Evolutionary conservation across 2,113 vertebrate genomes (phyloP).

Genomic region (Malaclemys terrapin): DNA sequence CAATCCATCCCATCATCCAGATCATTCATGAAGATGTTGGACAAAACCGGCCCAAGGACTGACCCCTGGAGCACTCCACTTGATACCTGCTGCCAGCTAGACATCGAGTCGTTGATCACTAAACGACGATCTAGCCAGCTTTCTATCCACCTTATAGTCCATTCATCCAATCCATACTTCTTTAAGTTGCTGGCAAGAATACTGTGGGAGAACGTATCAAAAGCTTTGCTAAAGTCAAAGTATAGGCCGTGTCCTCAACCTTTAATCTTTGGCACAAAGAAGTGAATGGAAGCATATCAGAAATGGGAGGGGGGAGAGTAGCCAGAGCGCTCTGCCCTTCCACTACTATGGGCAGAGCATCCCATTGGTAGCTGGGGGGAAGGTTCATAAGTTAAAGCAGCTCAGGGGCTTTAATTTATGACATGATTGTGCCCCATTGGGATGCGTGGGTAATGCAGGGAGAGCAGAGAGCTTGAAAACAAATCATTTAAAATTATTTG

Average conservation of each 20-base stretch:
- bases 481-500: not conserved
- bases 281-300: not conserved
- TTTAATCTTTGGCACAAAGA: not conserved
- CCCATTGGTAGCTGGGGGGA: not conserved
- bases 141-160: too few relatives aligned
- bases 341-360: not conserved
- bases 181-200: too few relatives aligned
- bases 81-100: too few relatives aligned
- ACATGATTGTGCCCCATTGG: not conserved
- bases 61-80: too few relatives aligned
- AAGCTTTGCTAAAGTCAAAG: too few relatives aligned
- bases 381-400: not conserved
- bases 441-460: fast-evolving
- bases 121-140: too few relatives aligned
- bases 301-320: not conserved
- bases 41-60: too few relatives aligned
- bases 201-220: too few relatives aligned
- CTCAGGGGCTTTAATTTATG: not conserved
- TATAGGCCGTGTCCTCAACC: not conserved
- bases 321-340: not conserved
- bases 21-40: too few relatives aligned
- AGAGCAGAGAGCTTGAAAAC: not conserved
- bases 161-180: too few relatives aligned
- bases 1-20: too few relatives aligned
- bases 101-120: too few relatives aligned